A percentile compares a stretch with the other conserved stretches of the same genome.
Conservation (phyloP, 2,888 invertebrate species). For the Zonitis immaculata region DNA sequence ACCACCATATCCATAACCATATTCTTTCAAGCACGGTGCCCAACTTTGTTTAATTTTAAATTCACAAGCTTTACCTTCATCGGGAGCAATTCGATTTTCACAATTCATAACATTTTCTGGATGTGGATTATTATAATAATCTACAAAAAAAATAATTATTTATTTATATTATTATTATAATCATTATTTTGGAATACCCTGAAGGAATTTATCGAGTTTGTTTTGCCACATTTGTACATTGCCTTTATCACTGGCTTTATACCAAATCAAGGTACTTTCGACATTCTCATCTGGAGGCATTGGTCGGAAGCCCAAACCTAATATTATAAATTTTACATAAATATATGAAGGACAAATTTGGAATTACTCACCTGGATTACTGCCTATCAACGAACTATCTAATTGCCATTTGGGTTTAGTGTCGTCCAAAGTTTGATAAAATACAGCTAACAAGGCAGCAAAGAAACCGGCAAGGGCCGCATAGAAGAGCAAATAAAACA, state of each 20-base stretch:
- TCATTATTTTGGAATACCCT: too few relatives aligned
- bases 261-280: conserved; percentile 96
- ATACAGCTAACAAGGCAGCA: conserved; percentile 88
- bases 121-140: conserved; percentile 18
- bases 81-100: conserved; percentile 8
- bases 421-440: conserved; percentile 85
- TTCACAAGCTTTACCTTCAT: conserved; percentile 70
- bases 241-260: conserved; percentile 71
- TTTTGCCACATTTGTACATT: conserved; percentile 78
- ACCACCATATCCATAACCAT: conserved; percentile 77
- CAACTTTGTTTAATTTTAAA: conserved; percentile 64
- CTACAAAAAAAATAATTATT: too few relatives aligned
- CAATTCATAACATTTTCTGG: conserved; percentile 24
- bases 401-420: conserved; percentile 87
- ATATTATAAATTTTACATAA: too few relatives aligned
- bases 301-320: conserved; percentile 95
- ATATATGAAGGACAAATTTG: too few relatives aligned
- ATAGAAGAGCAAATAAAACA: conserved; percentile 97
- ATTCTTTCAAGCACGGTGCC: conserved; percentile 69
- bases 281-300: conserved; percentile 89
- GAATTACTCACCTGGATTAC: conserved; percentile 78
- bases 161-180: too few relatives aligned
- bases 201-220: conserved; percentile 70
- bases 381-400: conserved; percentile 81
- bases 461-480: conserved; percentile 89